Base-by-base conservation (phyloP, 2,113 vertebrate species). In the Platysternon megacephalum region DNA sequence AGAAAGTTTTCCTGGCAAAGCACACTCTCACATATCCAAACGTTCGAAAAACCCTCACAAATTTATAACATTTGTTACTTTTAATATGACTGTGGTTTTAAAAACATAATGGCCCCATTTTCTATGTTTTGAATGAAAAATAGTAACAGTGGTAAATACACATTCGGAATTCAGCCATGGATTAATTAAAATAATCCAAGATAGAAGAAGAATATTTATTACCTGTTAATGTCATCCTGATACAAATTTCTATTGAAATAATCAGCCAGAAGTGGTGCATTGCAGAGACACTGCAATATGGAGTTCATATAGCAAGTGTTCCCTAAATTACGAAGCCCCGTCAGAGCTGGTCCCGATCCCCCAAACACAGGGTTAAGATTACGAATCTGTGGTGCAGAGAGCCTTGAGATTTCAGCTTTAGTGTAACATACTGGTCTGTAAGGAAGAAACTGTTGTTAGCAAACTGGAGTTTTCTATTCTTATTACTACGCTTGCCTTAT, bases 301-400 rank as follows among this genome's bases (percentile, higher is more conserved):
- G 99, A 99, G 97, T 99, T 99, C 99, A 99, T 99, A 86, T 99
- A 99, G 98, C 99, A 99, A 24, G 99, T 99, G 98, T 99, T 99
- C 88, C 99, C 99, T 29, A 99, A 98, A 82, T 99, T 99, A 35
- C 99, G 98, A 32, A 99, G 99, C 39, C 99, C 99, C 1, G 99
- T 99, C 39, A 99, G 98, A 9, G 99, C 99, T 85, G 99, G 97
- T 49, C 99, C 99, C 39, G 98, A 95, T 49, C 99, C 99, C 52
- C 99, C 99, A 92, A 99, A 99, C 9, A 99, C 98, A 2, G 99
- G 99, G 94, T 99, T 99, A 21, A 99, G 98, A 96, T 99, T 99
- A 56, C 99, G 99, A 90, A 99, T 99, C 97, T 99, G 99, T 28
- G 99, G 99, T 6, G 99, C 99, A 7, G 99, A 99, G 3, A 99